phyloP scores from a whole-genome alignment of 2,113 vertebrate species.

The Ifrita kowaldi region DNA sequence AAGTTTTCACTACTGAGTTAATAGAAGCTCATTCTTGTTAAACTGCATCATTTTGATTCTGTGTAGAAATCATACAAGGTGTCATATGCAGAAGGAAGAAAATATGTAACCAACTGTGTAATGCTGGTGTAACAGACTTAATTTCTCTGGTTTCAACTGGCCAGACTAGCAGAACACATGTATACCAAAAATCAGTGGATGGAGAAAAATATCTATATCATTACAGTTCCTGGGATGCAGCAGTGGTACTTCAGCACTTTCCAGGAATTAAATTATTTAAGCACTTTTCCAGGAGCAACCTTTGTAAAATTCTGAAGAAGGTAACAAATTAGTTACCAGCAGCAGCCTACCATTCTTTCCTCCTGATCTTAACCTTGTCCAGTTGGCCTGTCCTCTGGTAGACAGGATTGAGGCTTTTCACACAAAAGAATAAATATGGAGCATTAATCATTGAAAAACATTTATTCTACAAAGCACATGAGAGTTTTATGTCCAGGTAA shows the following conservation, averaged over 20 bases:
- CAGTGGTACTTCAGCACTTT: background rate
- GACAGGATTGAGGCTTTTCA: background rate
- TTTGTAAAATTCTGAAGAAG: background rate
- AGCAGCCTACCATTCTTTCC: background rate
- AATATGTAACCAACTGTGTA: accelerated
- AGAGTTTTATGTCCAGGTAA: background rate
- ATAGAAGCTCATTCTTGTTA: background rate
- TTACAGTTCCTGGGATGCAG: background rate
- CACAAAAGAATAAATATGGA: background rate
- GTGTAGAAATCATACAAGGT: background rate
- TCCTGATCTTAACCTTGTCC: background rate
- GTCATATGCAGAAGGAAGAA: background rate
- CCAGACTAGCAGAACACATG: background rate
- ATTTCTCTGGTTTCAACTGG: background rate
- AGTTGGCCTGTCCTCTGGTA: background rate
- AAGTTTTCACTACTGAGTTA: background rate
- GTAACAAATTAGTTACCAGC: background rate
- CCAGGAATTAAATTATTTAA: background rate
- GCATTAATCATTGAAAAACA: background rate
- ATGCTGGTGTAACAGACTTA: background rate
- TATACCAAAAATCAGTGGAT: background rate
- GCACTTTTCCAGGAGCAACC: background rate
- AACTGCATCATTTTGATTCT: background rate
- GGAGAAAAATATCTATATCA: background rate
- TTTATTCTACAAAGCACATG: background rate